Conservation (phyloP, 2,113 vertebrate species). For the Marmota monax region DNA sequence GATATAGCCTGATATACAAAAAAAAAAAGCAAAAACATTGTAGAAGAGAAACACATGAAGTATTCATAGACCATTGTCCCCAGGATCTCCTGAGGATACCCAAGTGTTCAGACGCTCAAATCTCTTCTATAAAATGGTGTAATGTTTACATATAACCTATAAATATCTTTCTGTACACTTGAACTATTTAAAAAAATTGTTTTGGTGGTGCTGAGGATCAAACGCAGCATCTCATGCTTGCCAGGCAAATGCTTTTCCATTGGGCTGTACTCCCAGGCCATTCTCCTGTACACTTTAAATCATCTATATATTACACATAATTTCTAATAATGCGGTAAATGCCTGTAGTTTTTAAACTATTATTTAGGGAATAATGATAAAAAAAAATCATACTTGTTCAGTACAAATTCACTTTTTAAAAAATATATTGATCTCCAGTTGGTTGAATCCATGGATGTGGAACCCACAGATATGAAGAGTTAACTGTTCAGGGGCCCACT, state of each 20-base stretch:
- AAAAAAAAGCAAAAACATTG: not conserved
- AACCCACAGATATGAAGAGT: not conserved
- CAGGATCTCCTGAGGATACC: no score
- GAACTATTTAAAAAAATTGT: not conserved
- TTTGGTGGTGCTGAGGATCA: not conserved
- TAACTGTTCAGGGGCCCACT: not conserved
- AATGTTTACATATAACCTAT: not conserved
- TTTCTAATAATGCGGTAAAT: not conserved
- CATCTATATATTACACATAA: not conserved
- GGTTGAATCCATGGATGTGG: not conserved
- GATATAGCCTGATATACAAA: not conserved
- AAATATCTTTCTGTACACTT: not conserved
- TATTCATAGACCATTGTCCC: not conserved
- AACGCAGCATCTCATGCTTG: not conserved
- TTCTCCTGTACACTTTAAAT: not conserved
- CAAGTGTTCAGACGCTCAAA: not conserved
- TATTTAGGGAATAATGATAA: not conserved
- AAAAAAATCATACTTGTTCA: not conserved
- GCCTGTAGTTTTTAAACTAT: not conserved
- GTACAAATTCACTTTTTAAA: not conserved
- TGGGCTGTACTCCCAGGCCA: not conserved
- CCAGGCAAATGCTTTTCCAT: not conserved
- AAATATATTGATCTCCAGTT: not conserved
- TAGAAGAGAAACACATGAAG: not conserved
- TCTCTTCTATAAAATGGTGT: not conserved